These are phyloP conservation scores for Holothuria glaberrima DNA, from an alignment of 35 echinoderm and acorn worm species.

Conservation along the genomic window DNA sequence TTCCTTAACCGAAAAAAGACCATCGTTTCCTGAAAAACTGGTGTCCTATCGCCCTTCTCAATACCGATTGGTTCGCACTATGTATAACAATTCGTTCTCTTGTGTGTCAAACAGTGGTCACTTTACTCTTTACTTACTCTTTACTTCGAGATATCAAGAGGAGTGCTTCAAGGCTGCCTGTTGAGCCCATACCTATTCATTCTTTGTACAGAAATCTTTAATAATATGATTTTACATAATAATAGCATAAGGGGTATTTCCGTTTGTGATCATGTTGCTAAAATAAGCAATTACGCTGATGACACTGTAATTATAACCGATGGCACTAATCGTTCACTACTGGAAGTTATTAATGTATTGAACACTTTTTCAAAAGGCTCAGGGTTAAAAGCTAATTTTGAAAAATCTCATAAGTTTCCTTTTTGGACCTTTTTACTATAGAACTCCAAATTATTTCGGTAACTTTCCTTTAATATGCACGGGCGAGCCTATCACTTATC, in stretches of 20 bases:
- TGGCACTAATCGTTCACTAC: not conserved
- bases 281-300: not conserved
- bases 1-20: no score
- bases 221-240: not conserved
- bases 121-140: not conserved
- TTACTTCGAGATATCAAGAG: not conserved
- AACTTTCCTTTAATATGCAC: no score
- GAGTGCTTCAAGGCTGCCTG: not conserved
- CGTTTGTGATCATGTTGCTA: not conserved
- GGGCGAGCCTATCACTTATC: not conserved
- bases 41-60: no score
- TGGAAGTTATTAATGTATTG: not conserved
- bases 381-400: not conserved
- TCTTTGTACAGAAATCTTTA: not conserved
- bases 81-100: not conserved
- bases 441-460: not conserved
- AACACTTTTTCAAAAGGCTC: not conserved
- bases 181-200: not conserved
- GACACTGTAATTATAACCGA: not conserved
- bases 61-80: not conserved
- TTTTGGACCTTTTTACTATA: not conserved
- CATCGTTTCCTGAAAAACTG: no score
- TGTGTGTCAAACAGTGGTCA: not conserved
- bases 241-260: not conserved
- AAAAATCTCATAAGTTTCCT: not conserved